These are phyloP conservation scores for Ornithoptera alexandrae DNA, from an alignment of 2,888 invertebrate genomes.

Conservation along the genomic window DNA sequence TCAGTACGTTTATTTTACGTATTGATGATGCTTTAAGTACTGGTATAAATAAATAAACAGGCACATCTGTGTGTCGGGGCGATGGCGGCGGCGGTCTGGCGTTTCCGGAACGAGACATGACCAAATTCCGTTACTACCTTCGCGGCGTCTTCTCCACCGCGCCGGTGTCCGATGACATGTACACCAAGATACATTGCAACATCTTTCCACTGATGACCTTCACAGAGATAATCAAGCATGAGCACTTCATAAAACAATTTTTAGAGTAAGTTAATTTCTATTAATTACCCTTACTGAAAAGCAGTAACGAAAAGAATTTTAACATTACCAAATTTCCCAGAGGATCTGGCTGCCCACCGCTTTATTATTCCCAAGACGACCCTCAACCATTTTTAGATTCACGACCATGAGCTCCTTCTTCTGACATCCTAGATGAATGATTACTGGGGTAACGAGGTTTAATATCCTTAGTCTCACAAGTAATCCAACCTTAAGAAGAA, in stretches of 20 bases:
- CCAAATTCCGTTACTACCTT: conserved; percentile 51
- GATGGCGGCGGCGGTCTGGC: conserved; percentile 68
- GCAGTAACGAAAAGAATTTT: too few relatives aligned
- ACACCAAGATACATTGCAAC: conserved; percentile 41
- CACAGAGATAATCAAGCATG: conserved; percentile 53
- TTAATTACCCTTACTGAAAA: neutral
- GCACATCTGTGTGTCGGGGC: conserved; percentile 59
- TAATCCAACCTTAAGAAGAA: too few relatives aligned
- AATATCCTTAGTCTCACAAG: too few relatives aligned
- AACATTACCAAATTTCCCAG: too few relatives aligned
- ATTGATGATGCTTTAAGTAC: too few relatives aligned
- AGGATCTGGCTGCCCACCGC: too few relatives aligned
- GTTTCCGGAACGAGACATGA: conserved; percentile 46
- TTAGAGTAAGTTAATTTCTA: conserved; percentile 4
- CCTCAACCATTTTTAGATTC: too few relatives aligned
- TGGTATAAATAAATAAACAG: conserved; percentile 36
- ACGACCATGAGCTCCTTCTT: too few relatives aligned
- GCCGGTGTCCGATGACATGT: conserved; percentile 44
- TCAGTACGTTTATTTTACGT: too few relatives aligned
- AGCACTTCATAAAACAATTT: conserved; percentile 49
- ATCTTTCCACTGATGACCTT: conserved; percentile 50
- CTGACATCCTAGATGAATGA: too few relatives aligned
- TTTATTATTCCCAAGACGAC: too few relatives aligned
- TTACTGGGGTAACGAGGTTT: too few relatives aligned
- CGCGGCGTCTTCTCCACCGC: conserved; percentile 62